phyloP scores from a whole-genome alignment of 2,113 vertebrate species.

The Prolemur simus region DNA sequence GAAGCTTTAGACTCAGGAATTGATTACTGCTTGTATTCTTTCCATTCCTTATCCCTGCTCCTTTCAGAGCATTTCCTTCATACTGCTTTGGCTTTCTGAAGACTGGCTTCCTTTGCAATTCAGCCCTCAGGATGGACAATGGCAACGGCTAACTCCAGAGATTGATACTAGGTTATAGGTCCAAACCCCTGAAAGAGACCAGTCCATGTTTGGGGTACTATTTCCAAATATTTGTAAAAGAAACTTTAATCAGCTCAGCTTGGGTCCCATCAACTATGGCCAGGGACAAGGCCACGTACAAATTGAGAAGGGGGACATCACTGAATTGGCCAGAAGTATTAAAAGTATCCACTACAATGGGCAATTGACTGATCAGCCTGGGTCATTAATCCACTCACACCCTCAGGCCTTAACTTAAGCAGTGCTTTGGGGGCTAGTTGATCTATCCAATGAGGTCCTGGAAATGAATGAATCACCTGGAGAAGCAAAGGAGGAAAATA shows the following conservation, averaged over 20 bases:
- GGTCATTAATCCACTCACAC: not conserved
- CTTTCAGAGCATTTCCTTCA: slow-evolving; percentile 6
- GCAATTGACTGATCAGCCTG: not conserved
- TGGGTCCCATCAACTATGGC: not conserved
- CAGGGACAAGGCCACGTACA: not conserved
- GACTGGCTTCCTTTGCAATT: slow-evolving; percentile 7
- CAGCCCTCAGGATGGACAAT: not conserved
- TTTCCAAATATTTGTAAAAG: slow-evolving; percentile 42
- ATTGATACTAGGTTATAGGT: slow-evolving; percentile 5
- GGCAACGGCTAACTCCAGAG: not conserved
- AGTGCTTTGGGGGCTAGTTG: not conserved
- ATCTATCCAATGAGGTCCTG: not conserved
- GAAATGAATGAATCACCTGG: not conserved
- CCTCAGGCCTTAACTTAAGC: not conserved
- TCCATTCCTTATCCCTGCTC: not conserved
- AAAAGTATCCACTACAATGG: not conserved
- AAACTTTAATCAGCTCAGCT: not conserved
- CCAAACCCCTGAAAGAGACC: not conserved
- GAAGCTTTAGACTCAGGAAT: not conserved
- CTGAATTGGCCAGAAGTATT: not conserved
- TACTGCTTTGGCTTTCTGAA: slow-evolving; percentile 1
- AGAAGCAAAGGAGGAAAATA: not conserved
- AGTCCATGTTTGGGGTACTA: not conserved
- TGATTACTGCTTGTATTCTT: not conserved
- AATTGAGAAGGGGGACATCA: not conserved